Conservation (phyloP, 2,888 invertebrate genomes). For the Protodeltote pygarga region DNA sequence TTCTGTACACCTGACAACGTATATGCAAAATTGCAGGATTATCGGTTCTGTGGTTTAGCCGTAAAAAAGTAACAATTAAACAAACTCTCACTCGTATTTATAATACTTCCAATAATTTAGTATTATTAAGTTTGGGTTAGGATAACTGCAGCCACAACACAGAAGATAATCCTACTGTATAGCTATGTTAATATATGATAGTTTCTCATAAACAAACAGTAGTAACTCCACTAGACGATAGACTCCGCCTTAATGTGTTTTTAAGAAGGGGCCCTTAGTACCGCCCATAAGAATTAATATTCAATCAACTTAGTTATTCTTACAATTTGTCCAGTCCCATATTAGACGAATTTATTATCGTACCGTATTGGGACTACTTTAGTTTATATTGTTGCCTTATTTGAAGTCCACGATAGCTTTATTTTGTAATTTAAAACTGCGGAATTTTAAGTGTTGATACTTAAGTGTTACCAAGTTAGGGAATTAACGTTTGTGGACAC, state of each 20-base stretch:
- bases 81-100: too few species aligned
- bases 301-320: conserved; percentile 62
- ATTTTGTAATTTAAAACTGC: conserved; percentile 47
- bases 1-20: too few species aligned
- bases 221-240: neutral
- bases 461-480: conserved; percentile 11
- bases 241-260: conserved; percentile 20
- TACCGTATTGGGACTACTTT: conserved; percentile 57
- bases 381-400: conserved; percentile 55
- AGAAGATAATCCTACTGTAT: too few species aligned
- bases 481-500: conserved; percentile 12
- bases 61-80: too few species aligned
- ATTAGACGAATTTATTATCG: conserved; percentile 65
- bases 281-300: conserved; percentile 59
- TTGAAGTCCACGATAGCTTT: conserved; percentile 48
- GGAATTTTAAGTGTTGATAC: conserved; percentile 32
- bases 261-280: conserved; percentile 12
- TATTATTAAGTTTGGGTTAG: too few species aligned
- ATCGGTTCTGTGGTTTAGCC: too few species aligned
- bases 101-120: too few species aligned
- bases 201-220: conserved; percentile 6
- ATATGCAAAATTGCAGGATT: too few species aligned
- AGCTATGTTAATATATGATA: too few species aligned
- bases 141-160: too few species aligned
- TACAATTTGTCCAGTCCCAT: conserved; percentile 71